Evolutionary conservation across 2,797 vertebrate species (phyloP).

Genomic region (Trichosurus vulpecula): DNA sequence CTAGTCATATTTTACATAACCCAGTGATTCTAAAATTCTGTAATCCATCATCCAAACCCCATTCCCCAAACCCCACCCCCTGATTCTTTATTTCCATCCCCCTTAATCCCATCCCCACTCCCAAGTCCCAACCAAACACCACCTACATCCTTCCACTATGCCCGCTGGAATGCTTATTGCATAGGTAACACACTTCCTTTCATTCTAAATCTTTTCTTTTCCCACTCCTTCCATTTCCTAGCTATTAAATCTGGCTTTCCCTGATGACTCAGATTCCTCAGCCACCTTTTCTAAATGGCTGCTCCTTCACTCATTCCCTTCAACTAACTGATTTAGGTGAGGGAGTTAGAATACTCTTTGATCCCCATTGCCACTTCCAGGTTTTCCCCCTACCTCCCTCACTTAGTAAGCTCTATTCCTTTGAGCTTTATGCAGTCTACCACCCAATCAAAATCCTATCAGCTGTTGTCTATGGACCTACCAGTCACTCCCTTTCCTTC

Average conservation of each 20-base stretch:
- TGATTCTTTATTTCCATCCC: not conserved
- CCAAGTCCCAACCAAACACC: not conserved
- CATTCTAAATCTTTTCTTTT: not conserved
- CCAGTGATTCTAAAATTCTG: not conserved
- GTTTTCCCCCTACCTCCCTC: not conserved
- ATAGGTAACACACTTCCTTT: not conserved
- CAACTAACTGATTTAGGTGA: not conserved
- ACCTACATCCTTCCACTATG: not conserved
- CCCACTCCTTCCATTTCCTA: not conserved
- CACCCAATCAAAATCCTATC: not conserved
- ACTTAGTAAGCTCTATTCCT: not conserved
- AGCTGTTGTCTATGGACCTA: not conserved
- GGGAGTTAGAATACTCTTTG: not conserved
- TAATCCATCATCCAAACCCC: not conserved
- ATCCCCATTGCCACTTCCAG: not conserved
- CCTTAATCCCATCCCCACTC: not conserved
- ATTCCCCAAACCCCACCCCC: not conserved
- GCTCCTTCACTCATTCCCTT: not conserved
- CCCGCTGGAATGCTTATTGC: not conserved
- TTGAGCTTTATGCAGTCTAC: not conserved
- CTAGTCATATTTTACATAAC: not conserved
- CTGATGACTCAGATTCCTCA: not conserved
- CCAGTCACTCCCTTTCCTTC: not conserved
- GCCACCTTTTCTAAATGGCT: not conserved
- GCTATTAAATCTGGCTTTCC: not conserved